Evolutionary conservation across 2,113 vertebrate species (phyloP).

Genomic region (Paradisaea rubra): DNA sequence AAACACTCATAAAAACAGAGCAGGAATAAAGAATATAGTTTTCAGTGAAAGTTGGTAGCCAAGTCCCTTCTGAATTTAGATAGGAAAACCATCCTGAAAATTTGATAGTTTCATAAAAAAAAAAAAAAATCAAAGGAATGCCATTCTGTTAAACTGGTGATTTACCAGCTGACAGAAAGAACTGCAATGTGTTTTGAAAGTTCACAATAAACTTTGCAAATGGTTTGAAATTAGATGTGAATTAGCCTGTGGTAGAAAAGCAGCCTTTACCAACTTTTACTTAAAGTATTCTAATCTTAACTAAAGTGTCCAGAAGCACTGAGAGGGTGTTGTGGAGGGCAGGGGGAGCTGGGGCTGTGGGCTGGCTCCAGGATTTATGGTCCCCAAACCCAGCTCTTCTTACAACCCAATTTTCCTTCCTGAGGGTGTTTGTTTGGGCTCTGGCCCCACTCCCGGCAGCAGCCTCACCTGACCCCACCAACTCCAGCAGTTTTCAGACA

Average conservation of each 20-base stretch:
- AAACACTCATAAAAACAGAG: background rate
- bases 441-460: background rate
- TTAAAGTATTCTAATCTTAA: background rate
- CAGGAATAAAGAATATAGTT: background rate
- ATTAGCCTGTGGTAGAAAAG: background rate
- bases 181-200: background rate
- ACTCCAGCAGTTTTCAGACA: background rate
- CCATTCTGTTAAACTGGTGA: background rate
- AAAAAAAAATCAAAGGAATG: background rate
- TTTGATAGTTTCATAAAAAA: background rate
- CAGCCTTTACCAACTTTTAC: background rate
- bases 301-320: background rate
- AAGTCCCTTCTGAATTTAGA: background rate
- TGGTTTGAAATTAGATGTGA: background rate
- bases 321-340: background rate
- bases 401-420: fast-evolving
- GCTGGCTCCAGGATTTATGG: fast-evolving
- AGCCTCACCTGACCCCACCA: fast-evolving
- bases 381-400: background rate
- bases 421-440: fast-evolving
- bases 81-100: background rate
- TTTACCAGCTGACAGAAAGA: background rate
- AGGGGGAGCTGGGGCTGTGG: background rate
- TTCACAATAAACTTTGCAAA: background rate
- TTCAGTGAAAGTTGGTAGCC: background rate